Conservation (phyloP, 2,797 vertebrate species). For the Eidolon dupreanum region DNA sequence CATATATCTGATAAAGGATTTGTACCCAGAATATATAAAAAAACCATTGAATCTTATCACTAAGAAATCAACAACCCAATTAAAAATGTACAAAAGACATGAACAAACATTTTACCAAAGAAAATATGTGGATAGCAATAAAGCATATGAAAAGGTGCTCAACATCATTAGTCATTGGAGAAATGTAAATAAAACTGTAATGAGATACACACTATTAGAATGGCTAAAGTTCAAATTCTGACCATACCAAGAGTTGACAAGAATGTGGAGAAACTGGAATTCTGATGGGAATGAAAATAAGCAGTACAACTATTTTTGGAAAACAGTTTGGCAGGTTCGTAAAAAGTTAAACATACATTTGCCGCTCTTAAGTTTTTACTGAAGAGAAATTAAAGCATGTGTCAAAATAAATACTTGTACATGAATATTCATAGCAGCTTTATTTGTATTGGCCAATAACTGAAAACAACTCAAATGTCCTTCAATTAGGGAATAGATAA, state of each 20-base stretch:
- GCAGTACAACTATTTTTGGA: neutral
- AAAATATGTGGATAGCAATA: neutral
- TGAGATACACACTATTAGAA: neutral
- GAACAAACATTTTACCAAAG: neutral
- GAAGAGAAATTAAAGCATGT: neutral
- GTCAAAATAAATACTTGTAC: neutral
- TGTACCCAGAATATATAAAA: neutral
- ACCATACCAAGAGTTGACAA: neutral
- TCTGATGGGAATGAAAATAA: neutral
- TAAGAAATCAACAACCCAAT: neutral
- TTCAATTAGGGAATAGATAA: neutral
- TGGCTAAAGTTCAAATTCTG: neutral
- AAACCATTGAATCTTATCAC: neutral
- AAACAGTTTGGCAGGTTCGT: neutral
- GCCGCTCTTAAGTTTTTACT: neutral
- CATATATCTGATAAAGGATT: neutral
- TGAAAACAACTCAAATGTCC: conserved; percentile 12
- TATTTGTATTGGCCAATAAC: neutral
- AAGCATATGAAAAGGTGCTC: neutral
- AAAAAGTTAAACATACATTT: neutral
- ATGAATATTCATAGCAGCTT: neutral
- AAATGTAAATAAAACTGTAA: conserved; percentile 15
- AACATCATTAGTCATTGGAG: neutral
- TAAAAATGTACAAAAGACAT: neutral
- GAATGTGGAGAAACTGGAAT: neutral